Conservation (phyloP, 2,888 invertebrate species). For the Prostheceraeus crozeri region DNA sequence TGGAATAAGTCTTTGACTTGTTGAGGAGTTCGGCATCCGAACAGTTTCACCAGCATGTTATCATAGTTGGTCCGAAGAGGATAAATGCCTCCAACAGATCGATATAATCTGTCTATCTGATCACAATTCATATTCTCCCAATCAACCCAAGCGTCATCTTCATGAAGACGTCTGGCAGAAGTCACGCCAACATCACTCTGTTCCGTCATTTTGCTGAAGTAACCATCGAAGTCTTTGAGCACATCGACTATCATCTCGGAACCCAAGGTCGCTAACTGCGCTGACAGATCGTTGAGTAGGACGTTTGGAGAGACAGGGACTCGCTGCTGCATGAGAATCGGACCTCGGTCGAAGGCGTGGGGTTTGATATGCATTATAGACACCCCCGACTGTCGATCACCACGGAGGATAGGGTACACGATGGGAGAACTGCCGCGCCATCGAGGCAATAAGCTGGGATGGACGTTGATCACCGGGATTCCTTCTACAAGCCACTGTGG, state of each 20-base stretch:
- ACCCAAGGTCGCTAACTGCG: neutral
- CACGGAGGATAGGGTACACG: conserved; percentile 72
- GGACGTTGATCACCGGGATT: conserved; percentile 72
- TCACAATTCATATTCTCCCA: conserved; percentile 48
- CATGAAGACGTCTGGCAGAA: conserved; percentile 49
- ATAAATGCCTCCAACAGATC: conserved; percentile 46
- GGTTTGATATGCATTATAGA: conserved; percentile 65
- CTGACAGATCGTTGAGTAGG: conserved; percentile 43
- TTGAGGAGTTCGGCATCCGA: neutral
- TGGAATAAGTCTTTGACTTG: neutral
- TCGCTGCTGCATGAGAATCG: conserved; percentile 46
- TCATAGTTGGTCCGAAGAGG: neutral
- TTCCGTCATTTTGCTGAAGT: neutral
- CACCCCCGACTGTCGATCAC: conserved; percentile 72
- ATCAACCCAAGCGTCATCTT: conserved; percentile 47
- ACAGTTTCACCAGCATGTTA: neutral
- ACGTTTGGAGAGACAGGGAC: no score
- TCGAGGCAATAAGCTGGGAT: conserved; percentile 78
- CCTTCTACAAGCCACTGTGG: conserved; percentile 64
- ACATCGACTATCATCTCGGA: conserved; percentile 5
- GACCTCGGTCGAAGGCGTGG: conserved; percentile 52
- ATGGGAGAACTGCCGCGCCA: conserved; percentile 91
- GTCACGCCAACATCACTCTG: conserved; percentile 3
- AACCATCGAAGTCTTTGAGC: neutral
- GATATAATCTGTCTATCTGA: conserved; percentile 50